Evolutionary conservation across 2,888 invertebrate species (phyloP), one percentile per base, ranked within the genome.

Genomic region (Drosophila borealis): DNA sequence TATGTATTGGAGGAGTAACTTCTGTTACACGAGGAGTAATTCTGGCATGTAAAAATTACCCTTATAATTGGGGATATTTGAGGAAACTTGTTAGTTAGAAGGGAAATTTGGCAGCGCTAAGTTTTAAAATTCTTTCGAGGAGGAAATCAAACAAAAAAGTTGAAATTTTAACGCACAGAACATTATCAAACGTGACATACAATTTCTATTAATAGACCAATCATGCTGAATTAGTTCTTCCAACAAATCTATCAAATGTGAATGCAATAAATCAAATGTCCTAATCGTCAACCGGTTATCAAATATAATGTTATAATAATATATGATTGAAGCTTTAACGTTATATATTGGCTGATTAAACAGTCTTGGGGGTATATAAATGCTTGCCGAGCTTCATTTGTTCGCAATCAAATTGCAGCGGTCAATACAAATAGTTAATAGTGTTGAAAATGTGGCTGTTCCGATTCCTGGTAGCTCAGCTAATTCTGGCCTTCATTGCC

Each of bases 361-460:
- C 33, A 8, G n/a, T 57, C 9, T 19, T 39, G 54, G 64, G 55
- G 74, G 74, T 73, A 75, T 76, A 76, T 71, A 76, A 78, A 34
- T 42, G 50, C 13, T 19, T 9, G 8, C 41, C 9, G 19, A 21
- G 21, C 14, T 34, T 19, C 1, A n/a, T 1, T 25, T 17, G 14
- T 2, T 44, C 19, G 8, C 54, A 73, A 64, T 42, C 37, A 10
- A 50, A 3, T 50, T 37, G 19, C 21, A 33, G 42, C 37, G 9
- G 37, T 68, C 55, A 60, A 44, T 36, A 14, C 44, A 39, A 39
- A 10, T n/a, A 21, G 34, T 63, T 21, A 19, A 33, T n/a, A 19
- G 17, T 56, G n/a, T 46, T 49, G 0, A 54, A 67, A 61, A 87
- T 82, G 81, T 67, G 68, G 76, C 36, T 76, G 8, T 41, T 74